A percentile compares a stretch with the other conserved stretches of the same genome.
Conservation (phyloP, 2,113 vertebrate genomes). For the Pavo muticus region DNA sequence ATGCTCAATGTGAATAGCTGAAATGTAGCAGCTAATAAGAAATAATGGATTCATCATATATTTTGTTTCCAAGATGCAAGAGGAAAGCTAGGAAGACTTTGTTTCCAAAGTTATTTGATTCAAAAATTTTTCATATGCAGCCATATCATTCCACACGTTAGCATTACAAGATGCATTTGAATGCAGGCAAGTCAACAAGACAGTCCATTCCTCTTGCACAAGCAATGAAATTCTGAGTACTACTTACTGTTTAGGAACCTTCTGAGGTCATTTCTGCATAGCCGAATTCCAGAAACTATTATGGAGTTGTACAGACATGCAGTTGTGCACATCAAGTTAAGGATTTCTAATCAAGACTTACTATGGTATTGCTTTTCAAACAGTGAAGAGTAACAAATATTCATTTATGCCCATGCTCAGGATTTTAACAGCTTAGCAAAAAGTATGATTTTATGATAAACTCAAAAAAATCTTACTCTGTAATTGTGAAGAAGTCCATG, state of each 20-base stretch:
- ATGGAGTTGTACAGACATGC: neutral
- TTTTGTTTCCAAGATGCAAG: neutral
- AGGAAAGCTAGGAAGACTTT: neutral
- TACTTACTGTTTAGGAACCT: neutral
- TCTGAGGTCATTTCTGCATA: neutral
- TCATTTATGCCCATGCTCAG: neutral
- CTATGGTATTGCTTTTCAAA: neutral
- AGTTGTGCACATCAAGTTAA: neutral
- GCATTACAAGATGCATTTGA: neutral
- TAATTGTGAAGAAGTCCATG: conserved; percentile 97
- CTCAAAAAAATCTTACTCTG: conserved; percentile 87
- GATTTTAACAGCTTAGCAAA: neutral
- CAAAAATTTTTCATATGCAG: neutral
- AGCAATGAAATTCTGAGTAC: neutral
- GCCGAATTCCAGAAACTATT: neutral
- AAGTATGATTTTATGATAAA: neutral
- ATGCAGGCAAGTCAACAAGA: neutral
- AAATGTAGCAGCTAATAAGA: neutral
- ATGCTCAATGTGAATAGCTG: neutral
- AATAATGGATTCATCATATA: neutral
- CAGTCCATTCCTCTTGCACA: neutral
- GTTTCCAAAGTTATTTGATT: neutral
- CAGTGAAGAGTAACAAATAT: accelerated
- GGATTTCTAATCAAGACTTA: neutral
- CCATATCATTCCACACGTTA: neutral